Base-by-base conservation (phyloP, 2,113 vertebrate species). In the Onychostruthus taczanowskii region DNA sequence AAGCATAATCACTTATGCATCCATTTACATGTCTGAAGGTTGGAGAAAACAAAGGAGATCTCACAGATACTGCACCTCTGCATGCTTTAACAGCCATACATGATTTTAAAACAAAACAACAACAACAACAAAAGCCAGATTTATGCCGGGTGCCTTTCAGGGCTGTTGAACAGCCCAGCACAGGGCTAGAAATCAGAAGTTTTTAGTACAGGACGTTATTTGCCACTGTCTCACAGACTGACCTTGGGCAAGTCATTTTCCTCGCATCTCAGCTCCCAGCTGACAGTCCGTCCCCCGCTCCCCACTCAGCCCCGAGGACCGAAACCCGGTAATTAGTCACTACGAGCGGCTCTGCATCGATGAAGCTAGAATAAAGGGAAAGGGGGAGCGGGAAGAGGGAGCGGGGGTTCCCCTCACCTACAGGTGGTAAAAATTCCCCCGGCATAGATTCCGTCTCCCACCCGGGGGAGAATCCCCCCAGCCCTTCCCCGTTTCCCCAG, bases 191-290 rank as follows among this genome's bases (percentile, higher is more conserved):
- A 49, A 53, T 14, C 35, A 10, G 5, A 91, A 84, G 87, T 87
- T 94, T 78, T 61, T 2, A 43, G 49, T 3, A 16, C 43, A 44
- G 50, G 15, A 9, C 49, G 6, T 47, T 64, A 63, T 49, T 52
- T 31, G 3, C 52, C 67, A 15, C 59, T 13, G 82, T 47, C 43
- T 88, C 55, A 1, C 41, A 18, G 63, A 24, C 27, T 77, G 94
- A 95, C 95, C 96, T 96, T 95, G 90, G 84, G 16, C 69, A 35
- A 84, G 66, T 50, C 77, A 9, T 77, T 78, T 35, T 15, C 30
- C 80, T 46, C 30, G 23, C 80, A 56, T 9, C 84, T 16, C 55
- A 3, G 68, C 58, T 50, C 31, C 27, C 75, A 87, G n/a, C 82
- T 68, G 70, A 10, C 52, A 20, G 44, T 1, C 63, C 43, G 27